Percentiles rank a stretch among this genome's conserved stretches.
These are phyloP conservation scores for cattle (Bos taurus) DNA, from an alignment of 2,113 vertebrate genomes.

Conservation along the genomic window ARS-UCD2.0 NC_037333.1:55438501-55439000, in stretches of 20 bases:
- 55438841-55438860: neutral
- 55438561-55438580: neutral
- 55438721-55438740: neutral
- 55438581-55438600: neutral
- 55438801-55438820: neutral
- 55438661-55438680: neutral
- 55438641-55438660: neutral
- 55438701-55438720: neutral
- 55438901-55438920: neutral
- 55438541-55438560: neutral
- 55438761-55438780: neutral
- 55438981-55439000: neutral
- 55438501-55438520: neutral
- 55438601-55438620: neutral
- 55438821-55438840: neutral
- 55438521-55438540: neutral
- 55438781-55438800: neutral
- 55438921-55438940: neutral
- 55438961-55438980: neutral
- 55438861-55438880: neutral
- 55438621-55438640: neutral
- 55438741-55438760: neutral
- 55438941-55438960: neutral
- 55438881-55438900: neutral
- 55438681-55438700: neutral